These are phyloP conservation scores for Montipora efflorescens DNA, from an alignment of 64 coral and sea anemone species.

Conservation along the genomic window DNA sequence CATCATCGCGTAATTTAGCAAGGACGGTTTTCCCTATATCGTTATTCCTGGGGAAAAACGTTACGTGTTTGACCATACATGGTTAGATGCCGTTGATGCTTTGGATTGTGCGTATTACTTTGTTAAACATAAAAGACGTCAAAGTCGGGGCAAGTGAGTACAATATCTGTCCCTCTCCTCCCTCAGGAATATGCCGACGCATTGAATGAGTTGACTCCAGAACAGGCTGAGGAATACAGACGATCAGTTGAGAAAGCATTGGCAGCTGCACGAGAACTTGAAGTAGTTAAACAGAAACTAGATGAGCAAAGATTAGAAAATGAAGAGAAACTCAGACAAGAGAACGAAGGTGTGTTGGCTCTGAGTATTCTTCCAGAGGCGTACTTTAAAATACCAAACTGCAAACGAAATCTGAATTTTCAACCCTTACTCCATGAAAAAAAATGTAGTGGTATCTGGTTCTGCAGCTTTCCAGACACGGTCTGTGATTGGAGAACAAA, in stretches of 20 bases:
- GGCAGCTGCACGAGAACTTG: constrained; percentile 90
- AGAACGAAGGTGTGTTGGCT: constrained; percentile 86
- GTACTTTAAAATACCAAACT: background rate
- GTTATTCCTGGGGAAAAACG: too few relatives aligned
- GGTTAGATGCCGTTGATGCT: too few relatives aligned
- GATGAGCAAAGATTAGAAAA: constrained; percentile 88
- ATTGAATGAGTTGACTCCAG: constrained; percentile 90
- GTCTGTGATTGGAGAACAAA: too few relatives aligned
- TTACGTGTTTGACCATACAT: too few relatives aligned
- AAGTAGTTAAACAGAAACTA: constrained; percentile 94
- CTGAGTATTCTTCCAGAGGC: background rate
- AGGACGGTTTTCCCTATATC: background rate
- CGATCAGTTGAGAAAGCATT: constrained; percentile 95
- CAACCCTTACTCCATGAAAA: too few relatives aligned
- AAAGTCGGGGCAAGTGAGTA: background rate
- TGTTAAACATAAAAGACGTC: too few relatives aligned
- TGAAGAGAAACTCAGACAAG: constrained; percentile 76
- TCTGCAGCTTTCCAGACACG: too few relatives aligned
- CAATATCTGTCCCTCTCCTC: background rate
- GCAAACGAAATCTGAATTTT: too few relatives aligned
- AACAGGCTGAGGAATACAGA: constrained; percentile 94
- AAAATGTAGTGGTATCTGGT: too few relatives aligned
- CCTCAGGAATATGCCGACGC: constrained; percentile 93
- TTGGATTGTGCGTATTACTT: too few relatives aligned
- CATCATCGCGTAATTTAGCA: background rate